Evolutionary conservation across 1,140 invertebrate genomes (phyloP), one percentile per base, ranked within the genome.

Genomic region (Portunus trituberculatus): DNA sequence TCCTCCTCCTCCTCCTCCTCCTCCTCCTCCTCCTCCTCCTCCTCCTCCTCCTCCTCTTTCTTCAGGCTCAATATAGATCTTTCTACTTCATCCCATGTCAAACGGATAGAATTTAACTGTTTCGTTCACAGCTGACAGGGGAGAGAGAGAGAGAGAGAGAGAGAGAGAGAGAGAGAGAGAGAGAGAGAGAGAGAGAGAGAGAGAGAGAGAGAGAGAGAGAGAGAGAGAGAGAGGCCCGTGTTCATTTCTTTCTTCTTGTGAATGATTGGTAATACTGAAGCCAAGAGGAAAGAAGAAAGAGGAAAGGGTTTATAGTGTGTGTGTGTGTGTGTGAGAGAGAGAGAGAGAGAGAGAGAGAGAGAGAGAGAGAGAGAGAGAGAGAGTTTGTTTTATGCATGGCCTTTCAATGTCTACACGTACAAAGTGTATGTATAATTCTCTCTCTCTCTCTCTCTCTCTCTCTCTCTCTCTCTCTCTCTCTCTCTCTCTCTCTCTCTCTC

Each of bases 71-170:
- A 25, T 25, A 76, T 76, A 76, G 67, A 76, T 76, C 67, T 76
- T n/a, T 76, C 67, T 76, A 7, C 25, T 20, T 20, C 67, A 76
- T 76, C 20, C 67, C n/a, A 76, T n/a, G 6, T 76, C 67, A 20
- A n/a, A 1, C 67, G 67, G 20, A 76, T 76, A 76, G 20, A 76
- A 76, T 25, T 25, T 76, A 76, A 76, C 67, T 76, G 25, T 20
- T n/a, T 76, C 67, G 67, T 76, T 76, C n/a, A 76, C 67, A 25
- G 67, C 6, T 76, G 67, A 76, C 39, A 39, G 39, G 67, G n/a
- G 67, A 76, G 67, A 76, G 67, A 76, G 67, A 76, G 67, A 76
- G 67, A 76, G 67, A 76, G 67, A 76, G 67, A 76, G 67, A 76
- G 67, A 76, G 67, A 76, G 67, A 76, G 67, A 76, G 67, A 76